Evolutionary conservation across 2,797 vertebrate species (phyloP).

Genomic region (Gambusia yucatana): DNA sequence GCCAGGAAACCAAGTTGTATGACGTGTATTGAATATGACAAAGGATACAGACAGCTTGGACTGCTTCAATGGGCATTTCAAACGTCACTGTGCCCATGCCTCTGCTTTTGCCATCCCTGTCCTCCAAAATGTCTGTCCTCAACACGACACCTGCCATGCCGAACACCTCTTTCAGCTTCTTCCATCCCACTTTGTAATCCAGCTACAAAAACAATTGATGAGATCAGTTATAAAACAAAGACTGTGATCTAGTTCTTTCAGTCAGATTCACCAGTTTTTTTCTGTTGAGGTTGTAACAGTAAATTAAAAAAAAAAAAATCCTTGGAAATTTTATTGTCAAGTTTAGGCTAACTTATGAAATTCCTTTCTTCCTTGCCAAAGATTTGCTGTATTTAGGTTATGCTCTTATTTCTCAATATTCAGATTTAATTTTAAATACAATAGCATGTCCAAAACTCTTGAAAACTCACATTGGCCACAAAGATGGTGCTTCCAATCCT

Average conservation of each 20-base stretch:
- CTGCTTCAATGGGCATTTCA: slow-evolving; percentile 95
- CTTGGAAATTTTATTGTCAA: neutral
- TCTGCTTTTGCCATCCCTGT: slow-evolving; percentile 97
- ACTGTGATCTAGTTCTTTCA: neutral
- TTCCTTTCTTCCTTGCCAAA: neutral
- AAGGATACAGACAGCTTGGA: slow-evolving; percentile 99
- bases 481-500: slow-evolving; percentile 95
- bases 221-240: neutral
- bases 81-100: slow-evolving; percentile 98
- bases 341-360: neutral
- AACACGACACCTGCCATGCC: slow-evolving; percentile 94
- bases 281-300: neutral
- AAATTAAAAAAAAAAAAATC: neutral
- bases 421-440: neutral
- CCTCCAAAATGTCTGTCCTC: slow-evolving; percentile 92
- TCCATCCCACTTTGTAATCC: slow-evolving; percentile 99
- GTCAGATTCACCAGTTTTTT: neutral
- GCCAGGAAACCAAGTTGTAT: neutral
- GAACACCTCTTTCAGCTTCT: slow-evolving; percentile 98
- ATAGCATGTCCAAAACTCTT: neutral
- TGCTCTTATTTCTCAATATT: neutral
- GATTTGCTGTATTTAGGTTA: neutral
- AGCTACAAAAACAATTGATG: slow-evolving; percentile 76
- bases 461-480: slow-evolving; percentile 91
- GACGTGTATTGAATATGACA: neutral